phyloP scores from a whole-genome alignment of 2,797 vertebrate genomes.

The Xiphorhynchus erythropygius region DNA sequence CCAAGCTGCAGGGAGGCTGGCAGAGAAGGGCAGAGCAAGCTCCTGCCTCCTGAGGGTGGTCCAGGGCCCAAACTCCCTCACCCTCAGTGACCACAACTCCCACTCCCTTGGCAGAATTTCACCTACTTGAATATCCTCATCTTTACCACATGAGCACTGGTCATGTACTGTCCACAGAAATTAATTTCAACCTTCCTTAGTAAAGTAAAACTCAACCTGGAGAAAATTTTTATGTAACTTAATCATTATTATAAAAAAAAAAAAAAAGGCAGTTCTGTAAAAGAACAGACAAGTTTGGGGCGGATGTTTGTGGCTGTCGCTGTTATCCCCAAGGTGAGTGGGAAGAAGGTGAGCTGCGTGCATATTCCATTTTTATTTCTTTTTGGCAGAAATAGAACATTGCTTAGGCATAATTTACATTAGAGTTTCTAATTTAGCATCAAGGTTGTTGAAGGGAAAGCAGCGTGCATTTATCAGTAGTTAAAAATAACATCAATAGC shows the following conservation, averaged over 20 bases:
- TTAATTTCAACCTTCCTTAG: neutral
- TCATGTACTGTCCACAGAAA: neutral
- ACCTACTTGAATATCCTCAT: rapidly evolving
- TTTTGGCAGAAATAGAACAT: slow-evolving; percentile 48
- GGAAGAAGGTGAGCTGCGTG: neutral
- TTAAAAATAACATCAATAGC: slow-evolving; percentile 43
- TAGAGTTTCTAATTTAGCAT: slow-evolving; percentile 39
- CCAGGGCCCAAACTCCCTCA: neutral
- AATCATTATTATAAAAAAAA: neutral
- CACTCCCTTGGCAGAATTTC: neutral
- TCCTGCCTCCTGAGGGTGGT: no score
- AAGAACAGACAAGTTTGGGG: neutral
- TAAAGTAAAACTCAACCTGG: neutral
- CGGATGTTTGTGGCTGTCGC: neutral
- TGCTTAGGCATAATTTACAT: slow-evolving; percentile 34
- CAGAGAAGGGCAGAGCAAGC: neutral
- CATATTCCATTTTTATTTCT: slow-evolving; percentile 2
- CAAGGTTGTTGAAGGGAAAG: slow-evolving; percentile 25
- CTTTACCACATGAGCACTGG: neutral
- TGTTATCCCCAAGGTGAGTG: neutral
- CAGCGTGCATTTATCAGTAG: neutral
- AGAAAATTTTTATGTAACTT: neutral
- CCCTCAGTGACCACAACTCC: neutral
- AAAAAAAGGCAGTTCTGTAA: neutral
- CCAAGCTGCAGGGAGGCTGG: neutral